Evolutionary conservation across 2,797 vertebrate species (phyloP).

Genomic region (Phylloscopus collybita): DNA sequence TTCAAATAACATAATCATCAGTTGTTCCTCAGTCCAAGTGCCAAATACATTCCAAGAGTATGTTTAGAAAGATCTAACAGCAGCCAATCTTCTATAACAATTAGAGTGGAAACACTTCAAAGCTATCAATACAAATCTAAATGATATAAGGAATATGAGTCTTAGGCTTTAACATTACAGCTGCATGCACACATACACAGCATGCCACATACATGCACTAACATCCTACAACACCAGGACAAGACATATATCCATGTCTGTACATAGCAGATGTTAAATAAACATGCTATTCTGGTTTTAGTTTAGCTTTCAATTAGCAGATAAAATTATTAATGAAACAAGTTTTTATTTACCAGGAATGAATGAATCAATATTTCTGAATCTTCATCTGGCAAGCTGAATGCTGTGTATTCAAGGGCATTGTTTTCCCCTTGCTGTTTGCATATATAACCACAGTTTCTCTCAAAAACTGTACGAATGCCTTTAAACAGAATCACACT

Average conservation of each 20-base stretch:
- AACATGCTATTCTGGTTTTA: background rate
- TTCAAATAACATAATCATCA: constrained; percentile 17
- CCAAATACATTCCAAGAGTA: constrained; percentile 25
- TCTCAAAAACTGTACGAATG: constrained; percentile 88
- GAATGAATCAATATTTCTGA: constrained; percentile 83
- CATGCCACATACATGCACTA: constrained; percentile 32
- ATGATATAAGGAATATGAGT: background rate
- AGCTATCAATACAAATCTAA: background rate
- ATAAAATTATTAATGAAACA: constrained; percentile 61
- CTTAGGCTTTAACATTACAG: background rate
- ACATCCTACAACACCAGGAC: background rate
- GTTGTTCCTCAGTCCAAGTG: background rate
- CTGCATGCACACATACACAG: background rate
- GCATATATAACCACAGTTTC: constrained; percentile 92
- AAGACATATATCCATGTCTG: background rate
- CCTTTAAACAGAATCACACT: constrained; percentile 91
- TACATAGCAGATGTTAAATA: background rate
- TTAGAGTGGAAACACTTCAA: background rate
- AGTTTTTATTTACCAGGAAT: constrained; percentile 86
- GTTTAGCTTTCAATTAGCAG: constrained; percentile 18
- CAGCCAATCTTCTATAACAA: background rate
- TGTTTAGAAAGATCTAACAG: background rate
- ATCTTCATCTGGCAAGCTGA: constrained; percentile 83
- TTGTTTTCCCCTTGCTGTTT: constrained; percentile 86
- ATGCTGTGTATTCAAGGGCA: constrained; percentile 82